phyloP scores from a whole-genome alignment of 2,113 vertebrate species.

The Cichladusa arquata region DNA sequence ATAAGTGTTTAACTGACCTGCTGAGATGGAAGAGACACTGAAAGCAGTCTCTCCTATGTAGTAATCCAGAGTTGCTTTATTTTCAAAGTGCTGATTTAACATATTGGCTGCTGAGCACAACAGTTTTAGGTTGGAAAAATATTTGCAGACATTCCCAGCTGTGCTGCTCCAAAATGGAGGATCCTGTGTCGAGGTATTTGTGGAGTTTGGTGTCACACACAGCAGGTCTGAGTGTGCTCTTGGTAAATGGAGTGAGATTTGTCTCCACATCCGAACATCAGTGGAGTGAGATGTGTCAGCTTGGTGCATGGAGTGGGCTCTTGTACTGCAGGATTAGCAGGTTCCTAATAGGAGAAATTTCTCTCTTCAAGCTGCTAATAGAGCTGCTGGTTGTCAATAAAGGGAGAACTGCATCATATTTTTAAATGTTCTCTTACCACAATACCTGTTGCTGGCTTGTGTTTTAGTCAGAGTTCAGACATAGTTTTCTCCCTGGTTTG shows the following conservation, averaged over 20 bases:
- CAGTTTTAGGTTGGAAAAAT: neutral
- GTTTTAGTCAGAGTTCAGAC: neutral
- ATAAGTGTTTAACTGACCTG: neutral
- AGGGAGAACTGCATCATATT: neutral
- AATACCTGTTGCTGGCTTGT: neutral
- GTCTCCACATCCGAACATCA: neutral
- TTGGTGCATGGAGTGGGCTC: neutral
- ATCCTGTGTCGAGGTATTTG: neutral
- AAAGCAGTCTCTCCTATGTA: neutral
- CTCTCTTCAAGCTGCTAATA: neutral
- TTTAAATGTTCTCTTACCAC: neutral
- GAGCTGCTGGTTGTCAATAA: neutral
- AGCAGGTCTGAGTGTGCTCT: neutral
- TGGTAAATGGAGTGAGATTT: neutral
- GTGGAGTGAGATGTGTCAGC: neutral
- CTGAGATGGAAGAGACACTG: neutral
- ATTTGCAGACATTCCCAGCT: neutral
- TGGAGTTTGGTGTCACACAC: neutral
- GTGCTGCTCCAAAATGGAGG: neutral
- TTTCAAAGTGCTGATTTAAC: neutral
- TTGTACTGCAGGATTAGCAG: neutral
- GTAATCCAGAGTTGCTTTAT: neutral
- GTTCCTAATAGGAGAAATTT: neutral
- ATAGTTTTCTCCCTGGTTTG: neutral
- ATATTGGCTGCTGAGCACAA: neutral